phyloP scores from a whole-genome alignment of 2,797 vertebrate species.

The Thaleichthys pacificus region DNA sequence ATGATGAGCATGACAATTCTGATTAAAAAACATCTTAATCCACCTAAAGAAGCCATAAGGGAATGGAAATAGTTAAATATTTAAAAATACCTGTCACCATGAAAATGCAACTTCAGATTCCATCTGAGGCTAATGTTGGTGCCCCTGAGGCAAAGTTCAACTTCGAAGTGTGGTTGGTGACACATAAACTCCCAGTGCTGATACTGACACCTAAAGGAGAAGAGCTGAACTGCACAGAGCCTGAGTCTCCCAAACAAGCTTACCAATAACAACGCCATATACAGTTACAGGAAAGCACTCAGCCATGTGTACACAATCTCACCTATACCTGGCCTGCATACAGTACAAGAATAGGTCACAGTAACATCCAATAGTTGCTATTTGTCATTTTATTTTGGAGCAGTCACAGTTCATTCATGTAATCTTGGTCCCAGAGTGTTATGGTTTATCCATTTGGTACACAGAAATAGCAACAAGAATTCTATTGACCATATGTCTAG shows the following conservation, averaged over 20 bases:
- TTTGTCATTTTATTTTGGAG: conserved; percentile 14
- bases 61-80: too few relatives aligned
- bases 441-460: conserved; percentile 28
- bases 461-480: conserved; percentile 20
- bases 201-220: conserved; percentile 31
- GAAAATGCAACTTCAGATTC: too few relatives aligned
- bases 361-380: not conserved
- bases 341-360: not conserved
- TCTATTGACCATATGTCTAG: not conserved
- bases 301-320: not conserved
- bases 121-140: conserved; percentile 8
- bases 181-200: conserved; percentile 14
- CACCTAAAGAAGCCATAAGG: not conserved
- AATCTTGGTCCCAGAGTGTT: conserved; percentile 41
- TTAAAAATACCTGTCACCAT: too few relatives aligned
- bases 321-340: not conserved
- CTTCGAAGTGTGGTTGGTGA: conserved; percentile 25
- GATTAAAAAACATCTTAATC: too few relatives aligned
- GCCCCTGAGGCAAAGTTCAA: not conserved
- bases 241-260: not conserved
- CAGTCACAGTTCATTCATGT: conserved; percentile 12
- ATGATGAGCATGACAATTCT: not conserved
- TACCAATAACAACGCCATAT: not conserved
- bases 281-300: too few relatives aligned
- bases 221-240: not conserved